Conservation (phyloP, 1,140 invertebrate genomes). For the Plodia interpunctella region DNA sequence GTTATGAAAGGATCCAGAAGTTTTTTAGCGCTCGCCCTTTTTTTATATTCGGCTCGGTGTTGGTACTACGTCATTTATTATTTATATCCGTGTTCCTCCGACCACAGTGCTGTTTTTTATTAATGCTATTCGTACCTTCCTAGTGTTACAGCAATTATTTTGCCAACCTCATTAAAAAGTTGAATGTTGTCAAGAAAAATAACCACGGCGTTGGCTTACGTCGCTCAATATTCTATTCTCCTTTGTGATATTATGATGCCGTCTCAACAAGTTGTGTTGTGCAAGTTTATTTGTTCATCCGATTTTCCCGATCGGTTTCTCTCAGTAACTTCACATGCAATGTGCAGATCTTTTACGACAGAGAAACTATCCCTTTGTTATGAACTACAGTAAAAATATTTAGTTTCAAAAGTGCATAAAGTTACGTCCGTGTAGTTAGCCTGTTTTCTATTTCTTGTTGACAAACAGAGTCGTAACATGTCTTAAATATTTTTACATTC, state of each 20-base stretch:
- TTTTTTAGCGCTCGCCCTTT: slow-evolving; percentile 46
- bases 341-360: slow-evolving; percentile 5
- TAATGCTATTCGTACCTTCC: slow-evolving; percentile 58
- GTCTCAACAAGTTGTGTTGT: slow-evolving; percentile 29
- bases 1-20: slow-evolving; percentile 63
- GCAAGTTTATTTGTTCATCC: slow-evolving; percentile 31
- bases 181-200: slow-evolving; percentile 56
- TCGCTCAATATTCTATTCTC: slow-evolving; percentile 24
- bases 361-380: slow-evolving; percentile 1
- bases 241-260: slow-evolving; percentile 37
- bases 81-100: slow-evolving; percentile 61
- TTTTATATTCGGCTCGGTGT: slow-evolving; percentile 48
- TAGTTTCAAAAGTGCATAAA: too few relatives aligned
- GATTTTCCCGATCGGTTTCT: slow-evolving; percentile 25
- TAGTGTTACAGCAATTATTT: slow-evolving; percentile 74
- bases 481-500: too few relatives aligned
- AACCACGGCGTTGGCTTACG: slow-evolving; percentile 41
- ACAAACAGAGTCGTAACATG: too few relatives aligned
- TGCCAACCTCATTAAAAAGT: slow-evolving; percentile 68
- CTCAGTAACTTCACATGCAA: slow-evolving; percentile 11
- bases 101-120: slow-evolving; percentile 66
- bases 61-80: slow-evolving; percentile 63
- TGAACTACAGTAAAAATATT: neutral
- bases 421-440: too few relatives aligned
- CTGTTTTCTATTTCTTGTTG: too few relatives aligned